A percentile compares a stretch with the other conserved stretches of the same genome.
Evolutionary conservation across 1,140 invertebrate species (phyloP).

Genomic region (Asbolus verrucosus): DNA sequence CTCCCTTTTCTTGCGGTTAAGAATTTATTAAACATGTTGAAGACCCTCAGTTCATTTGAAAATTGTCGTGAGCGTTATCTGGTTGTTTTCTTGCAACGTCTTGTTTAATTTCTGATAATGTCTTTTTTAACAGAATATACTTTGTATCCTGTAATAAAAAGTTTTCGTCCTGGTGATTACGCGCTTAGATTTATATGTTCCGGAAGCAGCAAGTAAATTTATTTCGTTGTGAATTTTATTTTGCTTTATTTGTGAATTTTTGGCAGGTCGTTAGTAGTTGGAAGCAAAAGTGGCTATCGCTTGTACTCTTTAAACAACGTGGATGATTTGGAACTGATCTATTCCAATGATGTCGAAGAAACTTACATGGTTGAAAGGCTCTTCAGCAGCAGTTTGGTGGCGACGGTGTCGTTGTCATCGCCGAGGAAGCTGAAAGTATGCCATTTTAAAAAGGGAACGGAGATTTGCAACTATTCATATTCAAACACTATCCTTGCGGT

Average conservation of each 20-base stretch:
- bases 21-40: too few relatives aligned
- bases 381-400: constrained; percentile 96
- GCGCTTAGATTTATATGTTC: too few relatives aligned
- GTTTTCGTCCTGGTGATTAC: too few relatives aligned
- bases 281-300: constrained; percentile 88
- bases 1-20: too few relatives aligned
- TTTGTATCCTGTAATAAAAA: too few relatives aligned
- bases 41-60: too few relatives aligned
- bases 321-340: constrained; percentile 90
- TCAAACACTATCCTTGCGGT: constrained; percentile 97
- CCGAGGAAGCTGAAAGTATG: constrained; percentile 96
- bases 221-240: too few relatives aligned
- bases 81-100: too few relatives aligned
- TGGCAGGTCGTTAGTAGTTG: constrained; percentile 92
- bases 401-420: constrained; percentile 91
- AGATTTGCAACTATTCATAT: constrained; percentile 99
- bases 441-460: constrained; percentile 98
- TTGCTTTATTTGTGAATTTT: constrained; percentile 56
- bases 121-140: too few relatives aligned
- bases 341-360: constrained; percentile 86
- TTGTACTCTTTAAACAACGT: constrained; percentile 87
- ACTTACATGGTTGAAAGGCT: constrained; percentile 95
- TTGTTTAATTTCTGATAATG: too few relatives aligned
- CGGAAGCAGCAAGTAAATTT: too few relatives aligned
- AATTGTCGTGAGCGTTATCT: too few relatives aligned